Conservation (phyloP, 2,113 vertebrate species). For the Pedionomus torquatus region DNA sequence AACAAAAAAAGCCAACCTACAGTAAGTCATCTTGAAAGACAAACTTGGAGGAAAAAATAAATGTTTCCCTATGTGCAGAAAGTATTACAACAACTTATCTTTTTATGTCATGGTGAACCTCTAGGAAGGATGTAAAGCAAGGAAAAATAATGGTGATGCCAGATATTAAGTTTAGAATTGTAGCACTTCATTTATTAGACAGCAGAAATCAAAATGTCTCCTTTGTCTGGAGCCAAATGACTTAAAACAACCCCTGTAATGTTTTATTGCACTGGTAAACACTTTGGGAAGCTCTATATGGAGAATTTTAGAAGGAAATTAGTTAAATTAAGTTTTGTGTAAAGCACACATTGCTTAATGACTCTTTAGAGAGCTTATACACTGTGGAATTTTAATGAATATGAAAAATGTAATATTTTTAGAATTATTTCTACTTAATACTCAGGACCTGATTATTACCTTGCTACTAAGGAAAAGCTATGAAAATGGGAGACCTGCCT, state of each 20-base stretch:
- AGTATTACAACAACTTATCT: slow-evolving; percentile 54
- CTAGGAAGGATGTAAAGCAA: slow-evolving; percentile 39
- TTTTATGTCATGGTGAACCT: slow-evolving; percentile 36
- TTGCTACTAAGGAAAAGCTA: background rate
- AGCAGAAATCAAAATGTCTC: slow-evolving; percentile 52
- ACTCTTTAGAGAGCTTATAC: background rate
- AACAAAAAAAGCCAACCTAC: background rate
- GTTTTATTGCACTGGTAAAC: slow-evolving; percentile 56
- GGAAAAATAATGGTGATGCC: slow-evolving; percentile 41
- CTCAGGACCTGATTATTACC: background rate
- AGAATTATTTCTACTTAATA: background rate
- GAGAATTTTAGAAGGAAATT: slow-evolving; percentile 56
- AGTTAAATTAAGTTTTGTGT: slow-evolving; percentile 60
- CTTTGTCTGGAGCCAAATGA: slow-evolving; percentile 67
- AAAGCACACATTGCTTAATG: slow-evolving; percentile 21
- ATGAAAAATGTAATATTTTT: background rate
- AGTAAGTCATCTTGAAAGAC: slow-evolving; percentile 26
- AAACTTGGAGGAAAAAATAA: background rate
- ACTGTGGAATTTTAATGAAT: slow-evolving; percentile 60
- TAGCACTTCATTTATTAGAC: slow-evolving; percentile 60
- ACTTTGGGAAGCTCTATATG: slow-evolving; percentile 14
- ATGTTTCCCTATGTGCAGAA: background rate
- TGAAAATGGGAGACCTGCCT: background rate
- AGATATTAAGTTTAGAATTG: slow-evolving; percentile 55
- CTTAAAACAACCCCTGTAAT: background rate